Base-by-base conservation (phyloP, 1,140 invertebrate genomes). In the Steinernema feltiae region DNA sequence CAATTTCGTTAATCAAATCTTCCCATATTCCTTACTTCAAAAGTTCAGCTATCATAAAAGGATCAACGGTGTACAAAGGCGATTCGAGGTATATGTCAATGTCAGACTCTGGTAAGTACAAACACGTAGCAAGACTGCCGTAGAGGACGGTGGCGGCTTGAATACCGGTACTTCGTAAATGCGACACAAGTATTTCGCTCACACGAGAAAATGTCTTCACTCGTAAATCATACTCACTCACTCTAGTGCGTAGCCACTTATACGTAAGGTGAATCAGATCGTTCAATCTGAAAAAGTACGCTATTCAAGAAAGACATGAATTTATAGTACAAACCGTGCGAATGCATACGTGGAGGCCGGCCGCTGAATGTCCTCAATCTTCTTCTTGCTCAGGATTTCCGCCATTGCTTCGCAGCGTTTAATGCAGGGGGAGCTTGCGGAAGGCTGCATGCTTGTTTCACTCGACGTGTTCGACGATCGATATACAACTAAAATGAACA, bases 51-150 rank as follows among this genome's bases (percentile, higher is more conserved):
- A 63, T 27, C 53, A 63, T 3, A 15, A 17, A 3, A 12, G 53
- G 53, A 63, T 63, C 53, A 63, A 63, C 3, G 53, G 15, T n/a
- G 2, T 7, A 27, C 24, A 63, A 21, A n/a, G 53, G 12, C 7
- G 53, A 12, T 63, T 63, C 53, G 24, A 63, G 53, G 24, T 63
- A 63, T 15, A 63, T 63, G 53, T 63, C 53, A 27, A 63, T 63
- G 24, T 63, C 53, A 15, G 53, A 63, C 24, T 63, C 53, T 17
- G 53, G 53, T 27, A 63, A 63, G 24, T 63, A 63, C 24, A 63
- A 63, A 63, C 53, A 7, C 24, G 53, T 63, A 12, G 53, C 53
- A 3, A 63, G 24, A 63, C 53, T 63, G 12, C 53, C 53, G 53
- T 63, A 63, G 24, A 63, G 53, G 24, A 63, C 24, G 24, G 53